phyloP scores from a whole-genome alignment of 2,888 invertebrate genomes.

The Diabrotica balteata region DNA sequence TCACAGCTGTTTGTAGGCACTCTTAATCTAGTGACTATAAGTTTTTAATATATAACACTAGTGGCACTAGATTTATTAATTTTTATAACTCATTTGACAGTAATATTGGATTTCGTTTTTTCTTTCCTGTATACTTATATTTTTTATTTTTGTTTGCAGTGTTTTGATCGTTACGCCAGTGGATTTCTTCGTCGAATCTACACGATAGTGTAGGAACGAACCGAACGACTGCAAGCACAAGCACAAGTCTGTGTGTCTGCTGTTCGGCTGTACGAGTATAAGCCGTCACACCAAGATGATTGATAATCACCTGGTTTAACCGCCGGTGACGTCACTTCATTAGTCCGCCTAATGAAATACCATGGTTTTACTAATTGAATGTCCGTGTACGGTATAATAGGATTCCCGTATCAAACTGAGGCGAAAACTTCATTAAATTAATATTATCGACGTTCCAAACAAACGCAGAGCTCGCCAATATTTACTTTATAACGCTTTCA shows the following conservation, averaged over 20 bases:
- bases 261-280: constrained; percentile 22
- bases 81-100: too few relatives aligned
- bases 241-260: too few relatives aligned
- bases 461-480: not conserved
- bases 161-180: constrained; percentile 8
- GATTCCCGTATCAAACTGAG: constrained; percentile 56
- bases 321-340: constrained; percentile 60
- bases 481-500: constrained; percentile 2
- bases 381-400: constrained; percentile 60
- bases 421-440: constrained; percentile 54
- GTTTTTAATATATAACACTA: too few relatives aligned
- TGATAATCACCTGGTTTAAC: constrained; percentile 59
- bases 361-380: constrained; percentile 61
- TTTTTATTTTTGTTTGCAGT: too few relatives aligned
- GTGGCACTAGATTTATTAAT: too few relatives aligned
- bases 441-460: constrained; percentile 41
- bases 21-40: too few relatives aligned
- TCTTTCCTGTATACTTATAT: too few relatives aligned
- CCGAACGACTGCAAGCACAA: constrained; percentile 3
- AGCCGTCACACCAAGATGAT: constrained; percentile 51
- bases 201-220: not conserved
- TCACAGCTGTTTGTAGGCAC: too few relatives aligned
- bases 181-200: not conserved
- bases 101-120: too few relatives aligned
- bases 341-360: constrained; percentile 60